phyloP scores from a whole-genome alignment of 2,797 vertebrate species.

The Microhierax caerulescens region DNA sequence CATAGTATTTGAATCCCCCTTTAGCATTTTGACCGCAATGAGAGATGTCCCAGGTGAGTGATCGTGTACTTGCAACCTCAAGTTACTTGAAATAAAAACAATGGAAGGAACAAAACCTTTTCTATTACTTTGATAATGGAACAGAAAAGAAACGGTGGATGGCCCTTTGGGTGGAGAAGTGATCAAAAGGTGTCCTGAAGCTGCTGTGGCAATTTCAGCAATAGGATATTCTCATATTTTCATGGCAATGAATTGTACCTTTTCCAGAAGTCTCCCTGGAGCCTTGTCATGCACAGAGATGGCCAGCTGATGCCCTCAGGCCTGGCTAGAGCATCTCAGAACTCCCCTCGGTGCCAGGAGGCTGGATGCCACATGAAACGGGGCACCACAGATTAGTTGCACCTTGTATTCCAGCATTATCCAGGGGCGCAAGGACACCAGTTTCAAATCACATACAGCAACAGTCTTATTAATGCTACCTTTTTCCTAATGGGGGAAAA shows the following conservation, averaged over 20 bases:
- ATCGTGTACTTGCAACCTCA: background rate
- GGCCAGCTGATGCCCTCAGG: background rate
- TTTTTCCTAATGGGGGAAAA: background rate
- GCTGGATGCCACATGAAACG: accelerated
- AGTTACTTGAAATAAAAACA: background rate
- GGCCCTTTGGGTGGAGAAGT: background rate
- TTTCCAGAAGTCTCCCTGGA: background rate
- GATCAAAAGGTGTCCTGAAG: background rate
- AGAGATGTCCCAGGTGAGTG: background rate
- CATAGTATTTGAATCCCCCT: background rate
- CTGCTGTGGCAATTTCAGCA: background rate
- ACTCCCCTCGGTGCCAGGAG: background rate
- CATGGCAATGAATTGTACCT: no score
- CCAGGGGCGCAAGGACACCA: background rate
- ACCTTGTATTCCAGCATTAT: no score
- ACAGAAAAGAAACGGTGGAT: background rate
- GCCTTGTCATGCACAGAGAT: background rate
- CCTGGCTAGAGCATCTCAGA: background rate
- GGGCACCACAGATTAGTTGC: background rate
- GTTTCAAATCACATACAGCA: background rate
- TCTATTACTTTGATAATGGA: background rate
- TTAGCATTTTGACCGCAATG: background rate
- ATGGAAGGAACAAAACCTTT: background rate
- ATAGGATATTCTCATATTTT: background rate
- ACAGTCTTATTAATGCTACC: background rate